Percentiles rank a stretch among this genome's conserved stretches.
phyloP scores from a whole-genome alignment of 2,797 vertebrate species.

The Danio choprae region DNA sequence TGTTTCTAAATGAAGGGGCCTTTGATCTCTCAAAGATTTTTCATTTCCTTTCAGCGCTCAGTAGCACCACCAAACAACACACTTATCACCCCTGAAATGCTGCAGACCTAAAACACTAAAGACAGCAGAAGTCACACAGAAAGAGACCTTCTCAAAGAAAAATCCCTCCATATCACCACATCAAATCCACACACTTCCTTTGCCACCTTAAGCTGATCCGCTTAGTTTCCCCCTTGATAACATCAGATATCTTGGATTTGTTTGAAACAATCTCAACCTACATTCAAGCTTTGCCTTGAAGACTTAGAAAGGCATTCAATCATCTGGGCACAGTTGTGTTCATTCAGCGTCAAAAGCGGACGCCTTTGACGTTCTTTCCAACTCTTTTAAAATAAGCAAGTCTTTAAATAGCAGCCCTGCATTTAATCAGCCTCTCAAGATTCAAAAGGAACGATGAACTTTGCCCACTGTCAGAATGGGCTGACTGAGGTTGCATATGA shows the following conservation, averaged over 20 bases:
- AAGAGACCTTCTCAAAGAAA: conserved; percentile 3
- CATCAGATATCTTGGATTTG: neutral
- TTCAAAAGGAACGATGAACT: conserved; percentile 24
- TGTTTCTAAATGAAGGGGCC: neutral
- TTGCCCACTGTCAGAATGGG: neutral
- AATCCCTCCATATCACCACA: conserved; percentile 2
- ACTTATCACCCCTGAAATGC: conserved; percentile 3
- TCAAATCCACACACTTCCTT: conserved; percentile 15
- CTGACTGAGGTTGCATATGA: neutral
- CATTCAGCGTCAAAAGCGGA: conserved; percentile 17
- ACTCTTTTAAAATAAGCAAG: neutral
- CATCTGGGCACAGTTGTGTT: neutral
- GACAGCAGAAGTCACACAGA: neutral
- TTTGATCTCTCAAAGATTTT: neutral
- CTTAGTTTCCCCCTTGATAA: neutral
- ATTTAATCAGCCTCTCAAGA: neutral
- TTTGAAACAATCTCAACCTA: neutral
- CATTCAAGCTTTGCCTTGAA: conserved; percentile 10
- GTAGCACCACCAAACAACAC: conserved; percentile 9
- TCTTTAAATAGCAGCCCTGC: conserved; percentile 11
- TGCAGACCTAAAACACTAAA: conserved; percentile 8
- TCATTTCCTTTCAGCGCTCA: neutral
- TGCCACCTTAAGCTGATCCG: neutral
- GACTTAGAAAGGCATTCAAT: conserved; percentile 22
- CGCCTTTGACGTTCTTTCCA: neutral